Conservation (phyloP, 1,140 invertebrate genomes). For the Hyphantria cunea region DNA sequence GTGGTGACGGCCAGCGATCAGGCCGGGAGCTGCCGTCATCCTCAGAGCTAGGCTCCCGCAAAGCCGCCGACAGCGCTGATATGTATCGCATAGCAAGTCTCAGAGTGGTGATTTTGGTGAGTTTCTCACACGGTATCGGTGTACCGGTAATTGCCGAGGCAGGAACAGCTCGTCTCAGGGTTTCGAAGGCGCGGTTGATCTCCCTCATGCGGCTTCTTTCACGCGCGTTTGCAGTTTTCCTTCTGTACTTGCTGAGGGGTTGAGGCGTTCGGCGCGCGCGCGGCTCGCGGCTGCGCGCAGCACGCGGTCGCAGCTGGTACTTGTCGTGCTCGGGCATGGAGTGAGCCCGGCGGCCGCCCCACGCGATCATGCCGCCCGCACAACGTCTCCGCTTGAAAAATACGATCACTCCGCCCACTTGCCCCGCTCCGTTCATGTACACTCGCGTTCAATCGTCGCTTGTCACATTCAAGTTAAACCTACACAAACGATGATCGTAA, state of each 20-base stretch:
- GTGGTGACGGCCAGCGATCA: slow-evolving; percentile 71
- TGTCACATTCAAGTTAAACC: slow-evolving; percentile 17
- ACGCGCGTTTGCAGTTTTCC: slow-evolving; percentile 94
- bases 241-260: slow-evolving; percentile 93
- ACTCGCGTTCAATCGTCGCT: slow-evolving; percentile 35
- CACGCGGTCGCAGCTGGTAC: slow-evolving; percentile 79
- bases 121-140: slow-evolving; percentile 85
- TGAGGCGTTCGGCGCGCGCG: slow-evolving; percentile 81
- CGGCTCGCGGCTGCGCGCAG: slow-evolving; percentile 65
- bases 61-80: slow-evolving; percentile 81
- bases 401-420: slow-evolving; percentile 76
- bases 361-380: slow-evolving; percentile 60
- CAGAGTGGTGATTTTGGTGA: slow-evolving; percentile 95
- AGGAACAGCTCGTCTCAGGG: slow-evolving; percentile 89
- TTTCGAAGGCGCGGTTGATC: slow-evolving; percentile 94
- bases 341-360: slow-evolving; percentile 51
- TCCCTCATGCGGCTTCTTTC: slow-evolving; percentile 93
- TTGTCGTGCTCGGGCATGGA: slow-evolving; percentile 79
- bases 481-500: slow-evolving; percentile 20
- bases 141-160: slow-evolving; percentile 76
- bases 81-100: slow-evolving; percentile 94
- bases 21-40: slow-evolving; percentile 38
- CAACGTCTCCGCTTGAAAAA: slow-evolving; percentile 67
- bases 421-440: slow-evolving; percentile 72
- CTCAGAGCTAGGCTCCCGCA: slow-evolving; percentile 55